These are phyloP conservation scores for Eulithis testata DNA, from an alignment of 2,888 invertebrate species.

Conservation along the genomic window DNA sequence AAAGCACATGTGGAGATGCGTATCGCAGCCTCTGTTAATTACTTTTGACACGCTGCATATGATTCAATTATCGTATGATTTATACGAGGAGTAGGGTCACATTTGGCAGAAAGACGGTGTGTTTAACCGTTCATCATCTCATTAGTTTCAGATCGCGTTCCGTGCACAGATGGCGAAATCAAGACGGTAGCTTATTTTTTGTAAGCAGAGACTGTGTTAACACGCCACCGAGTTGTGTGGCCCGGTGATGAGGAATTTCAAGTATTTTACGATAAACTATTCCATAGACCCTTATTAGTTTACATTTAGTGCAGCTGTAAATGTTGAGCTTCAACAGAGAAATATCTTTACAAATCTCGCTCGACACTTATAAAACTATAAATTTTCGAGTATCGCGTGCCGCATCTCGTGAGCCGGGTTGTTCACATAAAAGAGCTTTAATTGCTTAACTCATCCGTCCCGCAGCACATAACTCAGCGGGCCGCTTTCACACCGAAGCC, in stretches of 20 bases:
- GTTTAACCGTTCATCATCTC: conserved; percentile 78
- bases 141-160: conserved; percentile 73
- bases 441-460: conserved; percentile 77
- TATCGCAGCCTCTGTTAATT: conserved; percentile 83
- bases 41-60: conserved; percentile 84
- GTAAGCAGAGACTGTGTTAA: conserved; percentile 48
- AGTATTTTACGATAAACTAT: conserved; percentile 34
- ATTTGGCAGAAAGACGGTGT: conserved; percentile 62
- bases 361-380: conserved; percentile 64
- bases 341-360: conserved; percentile 50
- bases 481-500: conserved; percentile 72
- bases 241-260: conserved; percentile 43
- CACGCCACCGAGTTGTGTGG: conserved; percentile 74
- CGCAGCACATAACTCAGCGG: conserved; percentile 71
- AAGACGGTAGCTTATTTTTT: conserved; percentile 67
- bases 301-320: conserved; percentile 24
- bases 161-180: conserved; percentile 74
- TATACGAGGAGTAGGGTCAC: conserved; percentile 70
- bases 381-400: conserved; percentile 70
- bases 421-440: conserved; percentile 73
- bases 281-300: conserved; percentile 24
- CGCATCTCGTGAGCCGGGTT: conserved; percentile 67
- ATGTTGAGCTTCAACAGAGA: conserved; percentile 22
- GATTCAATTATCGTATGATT: conserved; percentile 85
- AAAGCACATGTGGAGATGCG: conserved; percentile 83